phyloP scores from a whole-genome alignment of 1,140 invertebrate genomes.

The Oryzaephilus surinamensis region DNA sequence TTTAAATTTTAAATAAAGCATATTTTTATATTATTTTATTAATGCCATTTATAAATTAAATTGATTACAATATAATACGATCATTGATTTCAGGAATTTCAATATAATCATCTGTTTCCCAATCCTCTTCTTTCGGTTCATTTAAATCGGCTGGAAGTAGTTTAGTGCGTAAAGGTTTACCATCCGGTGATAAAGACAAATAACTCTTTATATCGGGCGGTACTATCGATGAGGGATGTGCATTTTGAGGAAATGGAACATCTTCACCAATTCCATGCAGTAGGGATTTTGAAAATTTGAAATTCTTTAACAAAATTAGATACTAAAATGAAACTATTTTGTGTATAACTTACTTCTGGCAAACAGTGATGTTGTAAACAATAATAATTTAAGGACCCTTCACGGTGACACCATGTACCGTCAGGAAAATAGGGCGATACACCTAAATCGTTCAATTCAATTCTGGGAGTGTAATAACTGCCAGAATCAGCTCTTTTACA shows the following conservation, averaged over 20 bases:
- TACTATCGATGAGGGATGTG: constrained; percentile 36
- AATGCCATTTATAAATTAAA: no score
- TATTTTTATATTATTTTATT: no score
- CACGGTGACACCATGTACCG: constrained; percentile 67
- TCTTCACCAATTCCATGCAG: constrained; percentile 41
- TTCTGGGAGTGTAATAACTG: constrained; percentile 59
- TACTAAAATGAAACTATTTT: constrained; percentile 1
- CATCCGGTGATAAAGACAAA: constrained; percentile 46
- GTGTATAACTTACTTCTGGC: constrained; percentile 42
- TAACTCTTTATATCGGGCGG: constrained; percentile 45
- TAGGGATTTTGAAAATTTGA: constrained; percentile 43
- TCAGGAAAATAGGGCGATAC: constrained; percentile 68
- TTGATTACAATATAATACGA: no score
- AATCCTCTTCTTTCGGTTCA: constrained; percentile 36
- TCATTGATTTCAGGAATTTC: constrained; percentile 39
- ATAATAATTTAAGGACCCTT: constrained; percentile 52
- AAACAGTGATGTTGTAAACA: constrained; percentile 64
- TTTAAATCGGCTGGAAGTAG: constrained; percentile 34
- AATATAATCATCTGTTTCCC: constrained; percentile 45
- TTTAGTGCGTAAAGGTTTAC: constrained; percentile 46
- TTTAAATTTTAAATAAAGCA: no score
- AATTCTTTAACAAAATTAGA: constrained; percentile 37
- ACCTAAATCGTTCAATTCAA: constrained; percentile 61
- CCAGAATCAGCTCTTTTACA: constrained; percentile 52
- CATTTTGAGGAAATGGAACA: constrained; percentile 48